Base-by-base conservation (phyloP, 2,797 vertebrate genomes). In the Poecilia picta region DNA sequence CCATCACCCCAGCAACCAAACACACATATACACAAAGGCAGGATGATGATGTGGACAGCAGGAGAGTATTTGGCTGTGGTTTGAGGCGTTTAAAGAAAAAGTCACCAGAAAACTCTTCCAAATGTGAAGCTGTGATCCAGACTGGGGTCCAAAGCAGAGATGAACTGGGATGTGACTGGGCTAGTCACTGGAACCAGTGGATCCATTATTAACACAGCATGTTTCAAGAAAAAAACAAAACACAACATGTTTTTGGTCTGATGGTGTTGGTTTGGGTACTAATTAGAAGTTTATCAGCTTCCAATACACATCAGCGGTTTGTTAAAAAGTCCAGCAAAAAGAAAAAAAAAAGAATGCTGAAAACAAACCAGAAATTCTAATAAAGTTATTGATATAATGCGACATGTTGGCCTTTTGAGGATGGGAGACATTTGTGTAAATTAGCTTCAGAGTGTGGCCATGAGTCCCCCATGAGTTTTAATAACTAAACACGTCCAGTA, bases 1-100 rank as follows among this genome's bases (percentile, higher is more conserved):
- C 94, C 93, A 94, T 94, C 94, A 93, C 93, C 93, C 92, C 91
- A 94, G 93, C 93, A 95, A 94, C 94, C 90, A 86, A 90, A 89
- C 91, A 86, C 90, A 76, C 92, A 91, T 90, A 90, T 85, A 87
- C 92, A 94, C 89, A 91, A 87, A 93, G 91, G 90, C 85, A 72
- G 74, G 87, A 89, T 89, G 91, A 92, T 91, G 89, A 89, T 87
- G 83, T 86, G 83, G 85, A 86, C 82, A 23, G 78, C 74, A 80
- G 92, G 81, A 77, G 84, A 88, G 89, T 79, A 87, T 93, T 86
- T 93, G 89, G 89, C 86, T 45, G 66, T 76, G 87, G 90, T 83
- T 93, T 92, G 81, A 72, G 78, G 77, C 78, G 66, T 86, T 88
- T 76, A 11, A 84, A 91, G 88, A 88, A 83, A 75, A 89, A 85